Evolutionary conservation across 1,140 invertebrate genomes (phyloP).

Genomic region (Rhagoletis zephyria): DNA sequence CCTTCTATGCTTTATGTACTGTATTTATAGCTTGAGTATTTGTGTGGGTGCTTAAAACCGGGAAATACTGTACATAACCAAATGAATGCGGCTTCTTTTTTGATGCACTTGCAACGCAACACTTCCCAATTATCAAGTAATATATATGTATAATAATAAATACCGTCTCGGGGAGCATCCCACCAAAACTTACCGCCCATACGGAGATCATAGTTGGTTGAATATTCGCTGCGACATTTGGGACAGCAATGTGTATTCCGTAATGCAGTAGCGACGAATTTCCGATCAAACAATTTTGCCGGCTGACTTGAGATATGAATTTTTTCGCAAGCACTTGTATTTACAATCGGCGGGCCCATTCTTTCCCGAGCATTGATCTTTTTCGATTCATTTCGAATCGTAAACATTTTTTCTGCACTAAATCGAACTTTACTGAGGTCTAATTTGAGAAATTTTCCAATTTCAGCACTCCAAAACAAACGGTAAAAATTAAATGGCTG

Average conservation of each 20-base stretch:
- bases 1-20: no score
- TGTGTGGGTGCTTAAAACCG: no score
- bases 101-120: no score
- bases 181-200: slow-evolving; percentile 35
- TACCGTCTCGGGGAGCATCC: no score
- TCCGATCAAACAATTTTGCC: slow-evolving; percentile 63
- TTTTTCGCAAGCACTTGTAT: background rate
- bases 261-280: slow-evolving; percentile 64
- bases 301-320: slow-evolving; percentile 3
- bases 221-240: slow-evolving; percentile 60
- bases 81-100: no score
- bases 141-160: no score
- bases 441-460: background rate
- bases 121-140: no score
- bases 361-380: background rate
- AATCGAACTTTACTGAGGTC: background rate
- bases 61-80: no score
- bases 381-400: background rate
- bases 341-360: no score
- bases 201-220: slow-evolving; percentile 47
- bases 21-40: no score
- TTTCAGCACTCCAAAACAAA: background rate
- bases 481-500: slow-evolving; percentile 12
- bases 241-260: slow-evolving; percentile 61
- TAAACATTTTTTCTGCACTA: background rate